Conservation (phyloP, 2,888 invertebrate species). For the Margaritifera margaritifera region DNA sequence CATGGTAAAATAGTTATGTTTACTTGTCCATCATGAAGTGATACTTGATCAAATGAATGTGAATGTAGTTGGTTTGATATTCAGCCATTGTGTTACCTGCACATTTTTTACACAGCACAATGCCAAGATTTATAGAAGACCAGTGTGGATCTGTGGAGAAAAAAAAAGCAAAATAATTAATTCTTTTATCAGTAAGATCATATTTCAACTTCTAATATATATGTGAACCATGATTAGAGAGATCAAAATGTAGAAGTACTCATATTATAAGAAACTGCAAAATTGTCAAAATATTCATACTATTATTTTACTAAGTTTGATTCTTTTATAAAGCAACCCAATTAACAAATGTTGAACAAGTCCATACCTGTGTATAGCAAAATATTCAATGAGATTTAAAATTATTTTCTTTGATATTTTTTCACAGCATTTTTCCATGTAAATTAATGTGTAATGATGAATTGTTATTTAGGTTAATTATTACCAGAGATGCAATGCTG, state of each 20-base stretch:
- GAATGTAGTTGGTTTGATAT: background rate
- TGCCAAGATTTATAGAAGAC: slow-evolving; percentile 95
- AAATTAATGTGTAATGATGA: too few species aligned
- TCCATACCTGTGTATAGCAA: too few species aligned
- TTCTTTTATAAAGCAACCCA: too few species aligned
- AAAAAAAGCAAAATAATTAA: background rate
- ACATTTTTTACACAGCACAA: slow-evolving; percentile 94
- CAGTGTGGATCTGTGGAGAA: slow-evolving; percentile 88
- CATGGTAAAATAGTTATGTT: too few species aligned
- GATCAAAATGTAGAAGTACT: background rate
- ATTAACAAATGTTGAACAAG: too few species aligned
- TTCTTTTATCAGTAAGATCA: background rate
- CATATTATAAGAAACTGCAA: background rate
- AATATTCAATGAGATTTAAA: too few species aligned
- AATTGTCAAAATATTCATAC: background rate
- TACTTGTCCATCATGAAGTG: too few species aligned
- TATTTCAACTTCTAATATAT: background rate
- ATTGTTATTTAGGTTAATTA: too few species aligned
- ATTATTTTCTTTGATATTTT: too few species aligned
- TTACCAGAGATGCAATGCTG: too few species aligned
- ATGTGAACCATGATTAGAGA: background rate
- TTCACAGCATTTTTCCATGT: too few species aligned
- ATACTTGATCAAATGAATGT: background rate
- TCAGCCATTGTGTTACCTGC: slow-evolving; percentile 48
- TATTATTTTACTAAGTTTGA: background rate